phyloP scores from a whole-genome alignment of 2,113 vertebrate species.

The Baryphthengus martii region DNA sequence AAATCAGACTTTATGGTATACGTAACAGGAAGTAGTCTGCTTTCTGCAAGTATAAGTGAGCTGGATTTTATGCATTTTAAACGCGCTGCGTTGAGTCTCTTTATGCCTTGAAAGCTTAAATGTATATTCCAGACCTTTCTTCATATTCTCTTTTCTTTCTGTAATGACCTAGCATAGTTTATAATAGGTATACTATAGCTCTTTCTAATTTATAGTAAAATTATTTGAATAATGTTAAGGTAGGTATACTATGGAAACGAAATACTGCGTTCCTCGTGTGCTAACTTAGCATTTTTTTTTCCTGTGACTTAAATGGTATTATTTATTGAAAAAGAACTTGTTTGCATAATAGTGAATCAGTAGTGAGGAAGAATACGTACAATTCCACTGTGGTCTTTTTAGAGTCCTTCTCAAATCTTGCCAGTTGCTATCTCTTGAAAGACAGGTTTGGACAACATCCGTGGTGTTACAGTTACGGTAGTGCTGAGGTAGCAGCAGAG shows the following conservation, averaged over 20 bases:
- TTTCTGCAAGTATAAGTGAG: not conserved
- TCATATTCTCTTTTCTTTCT: not conserved
- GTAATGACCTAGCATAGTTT: not conserved
- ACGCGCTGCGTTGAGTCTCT: not conserved
- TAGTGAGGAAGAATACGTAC: fast-evolving
- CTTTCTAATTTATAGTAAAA: not conserved
- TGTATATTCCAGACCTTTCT: not conserved
- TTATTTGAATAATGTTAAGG: not conserved
- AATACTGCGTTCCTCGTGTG: not conserved
- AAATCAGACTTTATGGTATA: not conserved
- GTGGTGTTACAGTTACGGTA: fast-evolving
- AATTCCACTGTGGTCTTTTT: fast-evolving
- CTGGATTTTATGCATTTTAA: not conserved
- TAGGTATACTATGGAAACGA: not conserved
- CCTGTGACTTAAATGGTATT: not conserved
- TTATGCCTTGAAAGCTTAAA: not conserved
- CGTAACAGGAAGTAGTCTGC: not conserved
- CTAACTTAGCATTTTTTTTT: not conserved
- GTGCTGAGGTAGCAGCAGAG: not conserved
- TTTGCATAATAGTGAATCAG: fast-evolving
- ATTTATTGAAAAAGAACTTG: not conserved
- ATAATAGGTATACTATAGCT: not conserved
- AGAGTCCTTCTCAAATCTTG: not conserved
- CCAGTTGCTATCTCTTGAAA: too few relatives aligned
- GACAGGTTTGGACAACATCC: not conserved